Evolutionary conservation across 2,797 vertebrate genomes (phyloP).

Genomic region (Heterohyrax brucei): DNA sequence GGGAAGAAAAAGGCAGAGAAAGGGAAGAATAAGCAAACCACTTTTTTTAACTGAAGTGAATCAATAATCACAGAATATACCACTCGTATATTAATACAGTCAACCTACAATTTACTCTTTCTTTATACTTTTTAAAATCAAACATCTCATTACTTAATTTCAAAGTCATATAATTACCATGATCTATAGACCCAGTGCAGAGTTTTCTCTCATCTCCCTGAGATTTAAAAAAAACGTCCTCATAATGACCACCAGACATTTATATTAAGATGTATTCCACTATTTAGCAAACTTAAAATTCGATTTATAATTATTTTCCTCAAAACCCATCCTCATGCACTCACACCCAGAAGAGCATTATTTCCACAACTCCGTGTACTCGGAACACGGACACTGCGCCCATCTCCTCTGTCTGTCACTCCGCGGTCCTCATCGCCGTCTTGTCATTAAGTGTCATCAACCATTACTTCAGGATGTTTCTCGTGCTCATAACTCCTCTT

Average conservation of each 20-base stretch:
- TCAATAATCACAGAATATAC: constrained; percentile 44
- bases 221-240: constrained; percentile 40
- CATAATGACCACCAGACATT: constrained; percentile 48
- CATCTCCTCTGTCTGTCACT: not conserved
- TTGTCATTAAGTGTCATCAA: constrained; percentile 26
- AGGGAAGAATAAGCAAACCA: not conserved
- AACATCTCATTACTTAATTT: constrained; percentile 56
- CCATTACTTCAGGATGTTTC: not conserved
- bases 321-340: constrained; percentile 38
- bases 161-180: constrained; percentile 55
- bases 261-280: constrained; percentile 31
- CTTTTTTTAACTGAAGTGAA: constrained; percentile 38
- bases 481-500: not conserved
- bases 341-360: constrained; percentile 43
- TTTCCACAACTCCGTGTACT: constrained; percentile 26
- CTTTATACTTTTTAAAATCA: constrained; percentile 46
- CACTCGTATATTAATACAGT: constrained; percentile 6
- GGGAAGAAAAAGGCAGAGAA: not conserved
- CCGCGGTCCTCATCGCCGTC: not conserved
- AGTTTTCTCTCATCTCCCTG: constrained; percentile 43
- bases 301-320: constrained; percentile 61
- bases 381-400: constrained; percentile 39
- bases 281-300: constrained; percentile 70
- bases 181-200: constrained; percentile 26
- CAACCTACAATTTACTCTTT: constrained; percentile 51